Percentiles rank a stretch among this genome's conserved stretches.
Evolutionary conservation across 2,797 vertebrate species (phyloP).

Genomic region (Gymnothorax javanicus): DNA sequence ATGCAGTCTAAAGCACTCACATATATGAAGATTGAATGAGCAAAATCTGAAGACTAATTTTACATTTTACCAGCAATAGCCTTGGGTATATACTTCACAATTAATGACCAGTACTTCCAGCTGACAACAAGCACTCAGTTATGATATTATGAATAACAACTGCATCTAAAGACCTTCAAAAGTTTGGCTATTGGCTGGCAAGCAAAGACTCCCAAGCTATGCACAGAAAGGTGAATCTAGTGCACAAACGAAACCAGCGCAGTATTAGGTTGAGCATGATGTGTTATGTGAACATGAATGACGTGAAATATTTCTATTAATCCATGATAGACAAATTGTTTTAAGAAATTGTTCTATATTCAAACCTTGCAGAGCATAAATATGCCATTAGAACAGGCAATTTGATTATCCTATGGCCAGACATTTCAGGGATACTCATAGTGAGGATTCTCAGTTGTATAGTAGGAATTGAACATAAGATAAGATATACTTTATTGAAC

Average conservation of each 20-base stretch:
- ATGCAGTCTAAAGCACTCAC: neutral
- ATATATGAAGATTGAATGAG: neutral
- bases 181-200: neutral
- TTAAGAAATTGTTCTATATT: too few species aligned
- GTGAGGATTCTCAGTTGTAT: too few species aligned
- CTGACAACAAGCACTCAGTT: neutral
- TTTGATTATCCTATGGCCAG: too few species aligned
- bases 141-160: neutral
- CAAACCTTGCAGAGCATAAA: too few species aligned
- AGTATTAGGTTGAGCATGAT: neutral
- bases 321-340: too few species aligned
- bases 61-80: neutral
- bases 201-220: neutral
- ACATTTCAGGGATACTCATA: too few species aligned
- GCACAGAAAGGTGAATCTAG: neutral
- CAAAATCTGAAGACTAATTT: neutral
- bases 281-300: too few species aligned
- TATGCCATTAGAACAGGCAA: too few species aligned
- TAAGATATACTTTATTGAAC: too few species aligned
- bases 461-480: too few species aligned
- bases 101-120: neutral
- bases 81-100: neutral
- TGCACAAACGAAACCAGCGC: neutral
- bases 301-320: too few species aligned
- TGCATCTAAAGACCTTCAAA: neutral